These are phyloP conservation scores for Heliocidaris tuberculata DNA, from an alignment of 35 echinoderm and acorn worm species.

Conservation along the genomic window DNA sequence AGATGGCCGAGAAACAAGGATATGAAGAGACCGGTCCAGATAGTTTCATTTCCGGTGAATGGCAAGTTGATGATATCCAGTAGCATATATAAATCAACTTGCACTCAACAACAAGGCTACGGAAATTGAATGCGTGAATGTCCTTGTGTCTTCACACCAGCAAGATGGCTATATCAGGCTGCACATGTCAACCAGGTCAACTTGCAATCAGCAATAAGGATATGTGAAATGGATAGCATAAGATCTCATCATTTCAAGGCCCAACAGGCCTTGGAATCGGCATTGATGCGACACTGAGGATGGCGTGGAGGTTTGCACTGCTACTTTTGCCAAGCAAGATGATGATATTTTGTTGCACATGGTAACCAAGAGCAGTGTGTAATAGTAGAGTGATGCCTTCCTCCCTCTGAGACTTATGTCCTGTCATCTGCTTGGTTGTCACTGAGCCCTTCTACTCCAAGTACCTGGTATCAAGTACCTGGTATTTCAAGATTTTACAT, in stretches of 20 bases:
- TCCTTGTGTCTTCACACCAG: not conserved
- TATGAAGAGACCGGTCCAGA: not conserved
- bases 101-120: not conserved
- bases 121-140: not conserved
- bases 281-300: no score
- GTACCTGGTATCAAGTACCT: no score
- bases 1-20: slow-evolving; percentile 36
- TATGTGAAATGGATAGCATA: not conserved
- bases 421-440: no score
- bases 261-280: no score
- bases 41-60: not conserved
- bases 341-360: no score
- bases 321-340: no score
- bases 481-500: not conserved
- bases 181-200: not conserved
- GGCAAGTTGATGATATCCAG: not conserved
- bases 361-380: no score
- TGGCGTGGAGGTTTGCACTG: no score
- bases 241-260: not conserved
- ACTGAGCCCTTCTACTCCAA: not conserved
- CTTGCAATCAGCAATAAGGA: not conserved
- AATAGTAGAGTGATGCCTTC: no score
- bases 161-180: not conserved
- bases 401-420: no score
- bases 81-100: not conserved